Conservation (phyloP, 1,140 invertebrate genomes). For the Drosophila asahinai region DNA sequence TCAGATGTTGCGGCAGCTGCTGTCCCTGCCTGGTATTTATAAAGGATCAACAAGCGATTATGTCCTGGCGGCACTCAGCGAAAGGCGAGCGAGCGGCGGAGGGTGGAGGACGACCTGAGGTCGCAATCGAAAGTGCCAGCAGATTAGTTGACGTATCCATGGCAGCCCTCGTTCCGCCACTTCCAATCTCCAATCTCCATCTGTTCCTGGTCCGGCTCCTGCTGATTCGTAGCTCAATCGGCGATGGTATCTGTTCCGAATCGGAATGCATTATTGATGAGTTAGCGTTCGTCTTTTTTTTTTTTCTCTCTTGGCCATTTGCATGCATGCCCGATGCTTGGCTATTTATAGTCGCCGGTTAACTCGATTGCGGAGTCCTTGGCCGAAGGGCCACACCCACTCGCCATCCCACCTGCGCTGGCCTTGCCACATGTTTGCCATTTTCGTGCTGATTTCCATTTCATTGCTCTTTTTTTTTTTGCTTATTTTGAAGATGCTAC, state of each 20-base stretch:
- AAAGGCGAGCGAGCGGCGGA: not conserved
- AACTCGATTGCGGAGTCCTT: constrained; percentile 53
- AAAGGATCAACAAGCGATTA: constrained; percentile 83
- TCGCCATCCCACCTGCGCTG: constrained; percentile 6
- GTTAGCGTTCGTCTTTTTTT: constrained; percentile 21
- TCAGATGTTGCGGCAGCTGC: constrained; percentile 45
- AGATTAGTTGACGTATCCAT: constrained; percentile 72
- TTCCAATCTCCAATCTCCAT: constrained; percentile 13
- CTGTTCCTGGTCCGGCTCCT: not conserved
- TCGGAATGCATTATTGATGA: constrained; percentile 76
- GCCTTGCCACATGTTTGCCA: constrained; percentile 56
- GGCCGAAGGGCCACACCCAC: constrained; percentile 9
- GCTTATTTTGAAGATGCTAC: not conserved
- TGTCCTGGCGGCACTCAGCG: constrained; percentile 63
- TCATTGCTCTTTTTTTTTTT: constrained; percentile 4
- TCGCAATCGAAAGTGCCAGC: constrained; percentile 58
- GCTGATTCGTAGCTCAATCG: constrained; percentile 31
- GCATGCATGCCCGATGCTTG: constrained; percentile 49
- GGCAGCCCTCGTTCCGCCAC: constrained; percentile 9
- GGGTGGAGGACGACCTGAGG: constrained; percentile 11
- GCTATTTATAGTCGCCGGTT: constrained; percentile 57
- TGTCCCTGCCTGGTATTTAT: constrained; percentile 67
- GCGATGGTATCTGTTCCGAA: constrained; percentile 20
- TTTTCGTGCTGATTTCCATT: constrained; percentile 45
- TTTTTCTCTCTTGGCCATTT: constrained; percentile 37